Evolutionary conservation across 2,113 vertebrate genomes (phyloP), one percentile per base, ranked within the genome.

Genomic region (Pseudolaguvia tuberculata): DNA sequence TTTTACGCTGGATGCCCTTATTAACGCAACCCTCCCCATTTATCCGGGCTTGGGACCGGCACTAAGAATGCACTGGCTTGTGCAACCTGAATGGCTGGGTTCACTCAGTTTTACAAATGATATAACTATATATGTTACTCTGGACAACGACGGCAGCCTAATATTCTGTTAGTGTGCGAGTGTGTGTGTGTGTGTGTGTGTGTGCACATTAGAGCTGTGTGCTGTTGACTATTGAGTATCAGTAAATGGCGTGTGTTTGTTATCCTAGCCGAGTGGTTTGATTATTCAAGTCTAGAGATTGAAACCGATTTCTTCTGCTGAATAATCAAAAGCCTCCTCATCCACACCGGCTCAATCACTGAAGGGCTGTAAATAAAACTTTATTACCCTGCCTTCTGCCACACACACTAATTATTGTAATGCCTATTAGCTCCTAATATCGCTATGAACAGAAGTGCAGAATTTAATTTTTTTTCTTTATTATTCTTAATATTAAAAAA

Each of bases 301-400:
- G 31, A 48, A 47, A 13, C 51, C 51, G 42, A 17, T n/a, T 42
- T 52, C 39, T 51, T 39, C 75, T 73, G 75, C 50, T 73, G 58
- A 73, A 70, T 77, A 80, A 80, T 80, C 79, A 50, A 15, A 14
- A 29, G 21, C 20, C 10, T 29, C 58, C 23, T 53, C 25, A 25
- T 70, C 47, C 31, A 51, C 58, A 53, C 39, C 14, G 10, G 0
- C 0, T 39, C 52, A 78, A 61, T 53, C 53, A 74, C 77, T 67
- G 50, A 23, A 14, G 53, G 48, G 66, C 53, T 72, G 45, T 78
- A 82, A 78, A 82, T 79, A 67, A 72, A 59, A 55, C 17, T 84
- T 80, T 80, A 80, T 76, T 52, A 70, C 78, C 39, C 20, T 61
- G 67, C 71, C 78, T 76, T 67, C 68, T 73, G 78, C 42, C 63